phyloP scores from a whole-genome alignment of 2,888 invertebrate species.

The Ectemnius cavifrons region DNA sequence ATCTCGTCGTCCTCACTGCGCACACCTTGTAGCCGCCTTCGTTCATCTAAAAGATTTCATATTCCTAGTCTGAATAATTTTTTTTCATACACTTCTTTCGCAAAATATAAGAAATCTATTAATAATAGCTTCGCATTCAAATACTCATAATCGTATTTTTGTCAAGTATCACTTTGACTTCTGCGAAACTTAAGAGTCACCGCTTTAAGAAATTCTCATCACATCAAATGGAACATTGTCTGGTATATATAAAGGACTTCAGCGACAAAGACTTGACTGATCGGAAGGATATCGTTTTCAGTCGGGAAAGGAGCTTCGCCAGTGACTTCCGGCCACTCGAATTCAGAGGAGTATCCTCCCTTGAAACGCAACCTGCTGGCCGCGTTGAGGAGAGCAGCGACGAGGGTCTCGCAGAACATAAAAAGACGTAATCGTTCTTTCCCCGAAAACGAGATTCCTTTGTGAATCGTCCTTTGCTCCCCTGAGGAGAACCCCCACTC shows the following conservation, averaged over 20 bases:
- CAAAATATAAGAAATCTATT: too few species aligned
- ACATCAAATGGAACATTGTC: neutral
- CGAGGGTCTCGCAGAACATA: slow-evolving; percentile 32
- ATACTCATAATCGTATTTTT: too few species aligned
- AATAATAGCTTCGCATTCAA: too few species aligned
- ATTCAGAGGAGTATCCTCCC: slow-evolving; percentile 10
- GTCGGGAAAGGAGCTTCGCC: neutral
- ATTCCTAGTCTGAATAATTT: too few species aligned
- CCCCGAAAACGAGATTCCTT: slow-evolving; percentile 37
- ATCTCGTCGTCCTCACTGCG: slow-evolving; percentile 64
- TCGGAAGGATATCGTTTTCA: neutral
- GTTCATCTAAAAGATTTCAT: slow-evolving; percentile 66
- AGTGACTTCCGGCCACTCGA: slow-evolving; percentile 2
- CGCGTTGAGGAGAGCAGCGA: slow-evolving; percentile 24
- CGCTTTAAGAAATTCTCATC: too few species aligned
- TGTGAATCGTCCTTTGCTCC: slow-evolving; percentile 36
- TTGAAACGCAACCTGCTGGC: slow-evolving; percentile 19
- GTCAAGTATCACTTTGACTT: too few species aligned
- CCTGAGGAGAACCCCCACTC: slow-evolving; percentile 15
- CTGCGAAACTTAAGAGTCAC: too few species aligned
- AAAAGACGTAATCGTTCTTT: slow-evolving; percentile 44
- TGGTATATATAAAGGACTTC: neutral
- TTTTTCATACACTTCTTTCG: too few species aligned
- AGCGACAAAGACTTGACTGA: neutral
- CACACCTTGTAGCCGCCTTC: slow-evolving; percentile 67